Percentiles rank a stretch among this genome's conserved stretches.
phyloP scores from a whole-genome alignment of 2,797 vertebrate species.

The Crocodylus rhombifer region DNA sequence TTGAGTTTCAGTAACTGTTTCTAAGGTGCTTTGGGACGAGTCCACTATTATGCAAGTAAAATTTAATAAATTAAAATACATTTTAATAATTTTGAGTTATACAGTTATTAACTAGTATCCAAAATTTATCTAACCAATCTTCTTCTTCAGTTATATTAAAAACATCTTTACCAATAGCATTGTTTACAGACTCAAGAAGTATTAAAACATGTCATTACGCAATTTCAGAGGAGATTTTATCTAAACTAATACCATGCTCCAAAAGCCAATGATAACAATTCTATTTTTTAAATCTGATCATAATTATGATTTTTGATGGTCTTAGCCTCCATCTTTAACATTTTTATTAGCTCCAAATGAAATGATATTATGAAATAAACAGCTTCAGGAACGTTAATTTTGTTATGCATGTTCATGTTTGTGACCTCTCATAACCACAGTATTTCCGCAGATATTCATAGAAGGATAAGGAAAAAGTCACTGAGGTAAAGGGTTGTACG shows the following conservation, averaged over 20 bases:
- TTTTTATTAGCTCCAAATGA: not conserved
- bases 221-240: not conserved
- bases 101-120: not conserved
- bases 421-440: not conserved
- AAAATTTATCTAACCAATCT: not conserved
- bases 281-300: not conserved
- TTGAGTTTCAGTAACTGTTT: not conserved
- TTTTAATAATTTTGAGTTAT: not conserved
- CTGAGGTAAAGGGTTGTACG: not conserved
- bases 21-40: not conserved
- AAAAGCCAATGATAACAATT: not conserved
- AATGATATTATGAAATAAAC: not conserved
- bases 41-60: not conserved
- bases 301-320: not conserved
- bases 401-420: not conserved
- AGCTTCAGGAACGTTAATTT: accelerated
- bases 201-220: not conserved
- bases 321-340: not conserved
- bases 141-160: not conserved
- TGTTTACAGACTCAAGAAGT: not conserved
- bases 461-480: not conserved
- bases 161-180: not conserved
- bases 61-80: not conserved
- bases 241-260: not conserved
- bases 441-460: not conserved